Evolutionary conservation across 2,888 invertebrate species (phyloP).

Genomic region (Maniola hyperantus): DNA sequence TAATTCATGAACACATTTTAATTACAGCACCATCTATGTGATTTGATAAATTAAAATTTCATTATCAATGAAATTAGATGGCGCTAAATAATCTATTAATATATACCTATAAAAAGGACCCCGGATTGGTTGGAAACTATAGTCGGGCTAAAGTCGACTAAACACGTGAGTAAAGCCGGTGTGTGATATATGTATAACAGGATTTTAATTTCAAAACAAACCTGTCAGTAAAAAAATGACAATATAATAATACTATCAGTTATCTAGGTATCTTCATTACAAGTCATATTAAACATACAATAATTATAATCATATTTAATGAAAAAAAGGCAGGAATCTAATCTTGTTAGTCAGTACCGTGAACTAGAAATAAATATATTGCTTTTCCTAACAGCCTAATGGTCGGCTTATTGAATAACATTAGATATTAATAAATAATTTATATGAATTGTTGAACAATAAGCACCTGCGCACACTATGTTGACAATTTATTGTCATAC

Average conservation of each 20-base stretch:
- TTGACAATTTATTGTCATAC: slow-evolving; percentile 19
- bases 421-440: slow-evolving; percentile 36
- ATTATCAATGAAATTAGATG: no score
- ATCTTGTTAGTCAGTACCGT: slow-evolving; percentile 28
- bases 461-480: slow-evolving; percentile 26
- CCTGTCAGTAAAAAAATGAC: not conserved
- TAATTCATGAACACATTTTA: no score
- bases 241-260: not conserved
- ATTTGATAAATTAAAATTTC: no score
- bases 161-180: no score
- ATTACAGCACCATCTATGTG: no score
- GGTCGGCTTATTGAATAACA: slow-evolving; percentile 32
- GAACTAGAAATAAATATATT: slow-evolving; percentile 24
- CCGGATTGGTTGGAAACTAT: no score
- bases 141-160: no score
- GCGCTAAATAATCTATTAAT: no score
- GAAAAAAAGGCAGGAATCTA: slow-evolving; percentile 20
- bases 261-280: slow-evolving; percentile 17
- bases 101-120: no score
- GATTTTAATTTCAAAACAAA: not conserved
- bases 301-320: slow-evolving; percentile 2
- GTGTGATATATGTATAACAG: no score
- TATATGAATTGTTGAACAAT: slow-evolving; percentile 27
- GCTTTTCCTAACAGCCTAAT: slow-evolving; percentile 32
- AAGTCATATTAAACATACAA: slow-evolving; percentile 12